These are phyloP conservation scores for Carcharodon carcharias DNA, from an alignment of 2,797 vertebrate species.

Conservation along the genomic window DNA sequence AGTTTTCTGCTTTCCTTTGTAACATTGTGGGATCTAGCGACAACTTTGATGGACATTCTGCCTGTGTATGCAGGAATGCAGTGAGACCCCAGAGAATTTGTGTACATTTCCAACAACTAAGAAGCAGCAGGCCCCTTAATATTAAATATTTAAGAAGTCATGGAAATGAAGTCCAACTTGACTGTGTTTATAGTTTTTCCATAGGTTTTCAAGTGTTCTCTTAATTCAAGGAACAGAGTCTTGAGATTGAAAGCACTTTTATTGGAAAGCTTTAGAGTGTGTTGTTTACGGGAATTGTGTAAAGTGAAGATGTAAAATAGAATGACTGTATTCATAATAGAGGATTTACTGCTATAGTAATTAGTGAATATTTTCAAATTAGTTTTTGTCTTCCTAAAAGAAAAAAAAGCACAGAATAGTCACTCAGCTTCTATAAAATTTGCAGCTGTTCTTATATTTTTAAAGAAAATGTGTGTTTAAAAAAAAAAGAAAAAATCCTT, in stretches of 20 bases:
- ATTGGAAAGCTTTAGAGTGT: not conserved
- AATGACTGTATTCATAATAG: not conserved
- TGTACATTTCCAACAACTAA: not conserved
- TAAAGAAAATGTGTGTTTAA: constrained; percentile 27
- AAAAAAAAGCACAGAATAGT: constrained; percentile 24
- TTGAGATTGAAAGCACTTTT: constrained; percentile 30
- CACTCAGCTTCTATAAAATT: constrained; percentile 7
- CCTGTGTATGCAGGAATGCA: not conserved
- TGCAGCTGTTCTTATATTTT: constrained; percentile 31
- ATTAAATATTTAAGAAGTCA: not conserved
- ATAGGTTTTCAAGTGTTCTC: not conserved
- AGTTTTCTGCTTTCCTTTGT: not conserved
- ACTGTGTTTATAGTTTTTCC: constrained; percentile 10
- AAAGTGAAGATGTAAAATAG: constrained; percentile 26
- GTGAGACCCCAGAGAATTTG: not conserved
- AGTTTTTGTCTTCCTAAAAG: constrained; percentile 19
- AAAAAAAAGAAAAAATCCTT: not conserved
- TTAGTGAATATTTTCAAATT: constrained; percentile 34
- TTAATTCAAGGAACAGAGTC: not conserved
- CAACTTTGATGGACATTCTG: not conserved
- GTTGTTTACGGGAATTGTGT: constrained; percentile 26
- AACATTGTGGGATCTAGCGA: not conserved
- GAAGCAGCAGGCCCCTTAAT: not conserved
- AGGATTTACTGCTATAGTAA: constrained; percentile 10
- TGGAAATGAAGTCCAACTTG: not conserved